Evolutionary conservation across 1,140 invertebrate genomes (phyloP).

Genomic region (Akabosia matsudoensis): DNA sequence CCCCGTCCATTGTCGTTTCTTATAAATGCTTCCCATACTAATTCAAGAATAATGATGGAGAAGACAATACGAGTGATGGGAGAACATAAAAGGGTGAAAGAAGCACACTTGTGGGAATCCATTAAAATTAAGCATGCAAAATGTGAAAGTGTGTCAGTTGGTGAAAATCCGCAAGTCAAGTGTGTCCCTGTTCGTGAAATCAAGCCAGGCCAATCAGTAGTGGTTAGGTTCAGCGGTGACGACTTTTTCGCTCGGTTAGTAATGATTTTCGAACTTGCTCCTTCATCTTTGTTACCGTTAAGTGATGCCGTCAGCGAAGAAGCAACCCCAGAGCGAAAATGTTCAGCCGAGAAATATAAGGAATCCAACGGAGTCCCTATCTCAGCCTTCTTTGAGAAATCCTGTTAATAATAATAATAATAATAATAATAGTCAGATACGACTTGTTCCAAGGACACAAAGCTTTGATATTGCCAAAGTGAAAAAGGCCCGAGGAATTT

Average conservation of each 20-base stretch:
- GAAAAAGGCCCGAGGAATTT: background rate
- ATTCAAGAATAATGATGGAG: no score
- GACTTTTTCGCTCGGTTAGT: no score
- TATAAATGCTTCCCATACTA: no score
- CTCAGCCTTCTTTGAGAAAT: background rate
- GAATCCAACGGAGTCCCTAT: background rate
- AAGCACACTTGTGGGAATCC: conserved; percentile 10
- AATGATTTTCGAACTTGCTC: no score
- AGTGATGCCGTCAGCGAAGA: conserved; percentile 7
- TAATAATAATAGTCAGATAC: background rate
- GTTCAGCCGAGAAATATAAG: background rate
- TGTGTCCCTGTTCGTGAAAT: background rate
- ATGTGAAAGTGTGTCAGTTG: conserved; percentile 5
- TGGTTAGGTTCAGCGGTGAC: background rate
- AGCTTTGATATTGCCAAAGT: background rate
- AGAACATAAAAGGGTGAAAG: background rate
- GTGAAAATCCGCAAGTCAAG: background rate
- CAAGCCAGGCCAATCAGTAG: background rate
- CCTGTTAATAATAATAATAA: background rate
- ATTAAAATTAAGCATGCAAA: background rate
- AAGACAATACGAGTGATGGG: no score
- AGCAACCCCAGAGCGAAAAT: background rate
- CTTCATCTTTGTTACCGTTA: background rate
- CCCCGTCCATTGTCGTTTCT: no score
- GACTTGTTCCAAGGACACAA: background rate